Percentiles rank a stretch among this genome's conserved stretches.
Evolutionary conservation across 1,140 invertebrate genomes (phyloP).

Genomic region (Papilio glaucus): DNA sequence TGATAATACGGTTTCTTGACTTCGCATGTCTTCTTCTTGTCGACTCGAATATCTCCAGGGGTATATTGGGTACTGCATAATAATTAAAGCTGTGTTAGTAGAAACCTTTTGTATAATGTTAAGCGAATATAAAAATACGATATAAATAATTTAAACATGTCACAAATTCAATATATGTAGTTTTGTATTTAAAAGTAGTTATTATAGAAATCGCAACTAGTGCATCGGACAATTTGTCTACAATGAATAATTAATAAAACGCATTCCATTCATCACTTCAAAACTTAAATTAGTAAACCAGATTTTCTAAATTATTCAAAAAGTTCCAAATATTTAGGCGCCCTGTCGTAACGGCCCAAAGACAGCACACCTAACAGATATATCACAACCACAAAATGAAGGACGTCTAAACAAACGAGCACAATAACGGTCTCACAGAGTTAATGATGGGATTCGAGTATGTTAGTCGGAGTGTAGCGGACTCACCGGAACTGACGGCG

Average conservation of each 20-base stretch:
- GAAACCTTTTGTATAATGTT: slow-evolving; percentile 49
- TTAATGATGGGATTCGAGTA: neutral
- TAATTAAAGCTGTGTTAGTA: slow-evolving; percentile 81
- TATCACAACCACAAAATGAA: slow-evolving; percentile 10
- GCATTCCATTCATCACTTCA: slow-evolving; percentile 32
- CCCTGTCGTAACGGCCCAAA: neutral
- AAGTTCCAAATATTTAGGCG: slow-evolving; percentile 10
- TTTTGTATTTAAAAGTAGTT: neutral
- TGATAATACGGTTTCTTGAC: slow-evolving; percentile 83
- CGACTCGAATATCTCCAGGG: slow-evolving; percentile 83
- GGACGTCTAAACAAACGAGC: slow-evolving; percentile 30
- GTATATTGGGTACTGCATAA: slow-evolving; percentile 84
- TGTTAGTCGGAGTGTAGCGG: slow-evolving; percentile 11
- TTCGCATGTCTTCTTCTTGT: slow-evolving; percentile 82
- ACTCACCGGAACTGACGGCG: slow-evolving; percentile 93
- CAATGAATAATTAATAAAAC: slow-evolving; percentile 16
- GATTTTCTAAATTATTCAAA: slow-evolving; percentile 1
- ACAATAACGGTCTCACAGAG: slow-evolving; percentile 13
- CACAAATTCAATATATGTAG: neutral
- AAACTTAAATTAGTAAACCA: slow-evolving; percentile 29
- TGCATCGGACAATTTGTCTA: neutral
- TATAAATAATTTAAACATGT: slow-evolving; percentile 28
- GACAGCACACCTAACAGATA: slow-evolving; percentile 7
- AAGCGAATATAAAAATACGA: slow-evolving; percentile 21
- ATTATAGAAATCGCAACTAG: no score